Percentiles rank a stretch among this genome's conserved stretches.
phyloP scores from a whole-genome alignment of 2,888 invertebrate species.

The Leuctra nigra region DNA sequence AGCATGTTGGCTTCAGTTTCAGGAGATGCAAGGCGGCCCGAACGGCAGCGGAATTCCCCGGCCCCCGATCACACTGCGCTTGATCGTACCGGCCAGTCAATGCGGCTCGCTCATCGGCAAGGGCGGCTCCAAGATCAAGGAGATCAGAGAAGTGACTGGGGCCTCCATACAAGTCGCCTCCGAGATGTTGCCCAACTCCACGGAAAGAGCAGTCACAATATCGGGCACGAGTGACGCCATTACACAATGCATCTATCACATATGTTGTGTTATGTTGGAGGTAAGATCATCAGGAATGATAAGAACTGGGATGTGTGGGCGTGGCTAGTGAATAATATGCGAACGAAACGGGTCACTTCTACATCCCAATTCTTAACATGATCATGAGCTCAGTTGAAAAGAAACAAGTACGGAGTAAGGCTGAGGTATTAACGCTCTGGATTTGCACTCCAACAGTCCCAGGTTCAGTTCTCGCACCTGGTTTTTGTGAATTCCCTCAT shows the following conservation, averaged over 20 bases:
- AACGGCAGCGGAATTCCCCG: slow-evolving; percentile 71
- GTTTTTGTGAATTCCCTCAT: too few species aligned
- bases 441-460: too few species aligned
- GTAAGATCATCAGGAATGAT: too few species aligned
- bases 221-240: slow-evolving; percentile 97
- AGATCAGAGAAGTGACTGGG: slow-evolving; percentile 94
- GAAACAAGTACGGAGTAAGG: too few species aligned
- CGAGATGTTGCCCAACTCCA: slow-evolving; percentile 98
- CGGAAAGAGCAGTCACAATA: slow-evolving; percentile 96
- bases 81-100: slow-evolving; percentile 98
- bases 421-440: too few species aligned
- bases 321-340: too few species aligned
- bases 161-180: slow-evolving; percentile 93
- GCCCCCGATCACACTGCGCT: slow-evolving; percentile 91
- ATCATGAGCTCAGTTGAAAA: too few species aligned
- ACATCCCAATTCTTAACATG: too few species aligned
- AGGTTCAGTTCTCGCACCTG: too few species aligned
- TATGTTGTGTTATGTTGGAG: slow-evolving; percentile 99
- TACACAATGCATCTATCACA: slow-evolving; percentile 98
- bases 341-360: too few species aligned
- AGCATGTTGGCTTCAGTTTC: too few species aligned
- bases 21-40: slow-evolving; percentile 57
- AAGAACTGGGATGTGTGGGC: too few species aligned
- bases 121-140: slow-evolving; percentile 99
- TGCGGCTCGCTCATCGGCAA: slow-evolving; percentile 99